Conservation (phyloP, 2,797 vertebrate genomes). For the Leucoraja ocellata region DNA sequence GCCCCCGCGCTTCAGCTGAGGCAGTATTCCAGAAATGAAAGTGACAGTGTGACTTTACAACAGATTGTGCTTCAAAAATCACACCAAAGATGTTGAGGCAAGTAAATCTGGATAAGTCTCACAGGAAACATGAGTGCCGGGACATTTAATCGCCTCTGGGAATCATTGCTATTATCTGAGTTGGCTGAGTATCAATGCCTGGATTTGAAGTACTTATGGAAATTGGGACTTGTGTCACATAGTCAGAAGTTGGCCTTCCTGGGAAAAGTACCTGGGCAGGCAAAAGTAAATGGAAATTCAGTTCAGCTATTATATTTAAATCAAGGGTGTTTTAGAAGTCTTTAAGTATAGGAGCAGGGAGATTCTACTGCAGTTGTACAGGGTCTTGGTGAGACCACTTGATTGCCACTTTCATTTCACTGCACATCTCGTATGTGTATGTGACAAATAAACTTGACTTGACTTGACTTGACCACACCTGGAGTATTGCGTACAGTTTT, state of each 20-base stretch:
- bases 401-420: too few relatives aligned
- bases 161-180: neutral
- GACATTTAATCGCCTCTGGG: neutral
- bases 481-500: too few relatives aligned
- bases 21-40: neutral
- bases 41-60: neutral
- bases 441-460: too few relatives aligned
- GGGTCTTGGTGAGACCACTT: too few relatives aligned
- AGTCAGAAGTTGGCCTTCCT: neutral
- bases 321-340: neutral
- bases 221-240: neutral
- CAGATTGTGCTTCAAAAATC: neutral
- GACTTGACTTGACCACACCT: too few relatives aligned
- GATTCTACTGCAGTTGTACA: too few relatives aligned
- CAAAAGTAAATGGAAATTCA: neutral
- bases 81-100: neutral
- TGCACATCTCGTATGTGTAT: too few relatives aligned
- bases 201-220: neutral
- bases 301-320: neutral
- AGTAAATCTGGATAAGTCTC: neutral
- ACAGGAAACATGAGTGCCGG: neutral
- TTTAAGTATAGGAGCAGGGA: neutral
- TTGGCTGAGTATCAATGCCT: neutral
- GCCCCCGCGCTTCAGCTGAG: neutral
- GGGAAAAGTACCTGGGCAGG: neutral